Evolutionary conservation across 2,113 vertebrate genomes (phyloP), one percentile per base, ranked within the genome.

Genomic region (Oryzias curvinotus): DNA sequence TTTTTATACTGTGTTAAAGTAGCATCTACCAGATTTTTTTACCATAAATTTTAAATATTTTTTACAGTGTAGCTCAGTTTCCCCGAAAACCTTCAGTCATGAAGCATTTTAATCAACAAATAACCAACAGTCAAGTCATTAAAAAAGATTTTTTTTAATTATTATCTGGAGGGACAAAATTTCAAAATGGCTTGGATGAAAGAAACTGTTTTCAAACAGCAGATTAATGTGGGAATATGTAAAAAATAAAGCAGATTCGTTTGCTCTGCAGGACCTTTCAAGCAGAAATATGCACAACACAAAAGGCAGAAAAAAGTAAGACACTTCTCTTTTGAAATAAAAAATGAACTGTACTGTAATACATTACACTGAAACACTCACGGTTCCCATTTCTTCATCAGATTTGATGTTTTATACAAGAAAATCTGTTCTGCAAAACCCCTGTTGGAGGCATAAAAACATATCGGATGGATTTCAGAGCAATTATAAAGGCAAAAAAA

Each of bases 121-220:
- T 26, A 8, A 80, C 52, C 79, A 80, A 57, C 57, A 73, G 58
- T 57, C 64, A 67, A 70, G 52, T 1, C 65, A 76, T 78, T 90
- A 90, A 65, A 92, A 90, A 90, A 69, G 67, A 71, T 87, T 82
- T 85, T 86, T 85, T 68, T 64, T 78, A 82, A 93, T 95, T 94
- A 93, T 95, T 93, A 86, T 85, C 93, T 92, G 92, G 94, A 94
- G 93, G 92, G 94, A 93, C 92, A 92, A 93, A 92, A 92, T 91
- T 92, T 94, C 92, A 94, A 95, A 93, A 95, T 93, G 93, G 93
- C 93, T 93, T 91, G 76, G 85, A 95, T 94, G 92, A 95, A 94
- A 96, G 91, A 93, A 92, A 93, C 87, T 90, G 92, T 92, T 92
- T 90, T 91, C 91, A 86, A 93, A 93, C 90, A 90, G 91, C 90